Percentiles rank a stretch among this genome's conserved stretches.
Conservation (phyloP, 2,113 vertebrate species). For the Eolophus roseicapilla region DNA sequence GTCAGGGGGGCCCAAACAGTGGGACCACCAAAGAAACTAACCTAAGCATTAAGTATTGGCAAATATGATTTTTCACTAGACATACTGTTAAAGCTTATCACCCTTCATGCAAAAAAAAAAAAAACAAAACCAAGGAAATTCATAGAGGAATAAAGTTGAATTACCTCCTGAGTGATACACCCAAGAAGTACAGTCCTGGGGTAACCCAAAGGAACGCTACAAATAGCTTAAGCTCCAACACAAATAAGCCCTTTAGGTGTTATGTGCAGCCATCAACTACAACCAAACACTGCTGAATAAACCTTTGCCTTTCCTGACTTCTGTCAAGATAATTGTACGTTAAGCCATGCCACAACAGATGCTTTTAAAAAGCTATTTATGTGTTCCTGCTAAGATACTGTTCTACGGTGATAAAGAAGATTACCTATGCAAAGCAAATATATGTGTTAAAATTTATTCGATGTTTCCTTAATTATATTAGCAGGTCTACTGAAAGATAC, state of each 20-base stretch:
- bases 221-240: background rate
- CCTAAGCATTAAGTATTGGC: background rate
- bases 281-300: background rate
- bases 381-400: background rate
- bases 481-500: background rate
- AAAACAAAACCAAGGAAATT: background rate
- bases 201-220: background rate
- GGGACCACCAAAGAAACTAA: conserved; percentile 31
- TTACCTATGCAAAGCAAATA: background rate
- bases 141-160: background rate
- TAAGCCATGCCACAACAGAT: background rate
- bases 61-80: background rate
- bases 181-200: background rate
- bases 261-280: background rate
- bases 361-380: background rate
- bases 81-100: background rate
- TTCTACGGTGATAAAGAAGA: background rate
- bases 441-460: background rate
- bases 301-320: background rate
- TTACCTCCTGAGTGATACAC: background rate
- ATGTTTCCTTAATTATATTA: background rate
- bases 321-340: background rate
- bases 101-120: background rate
- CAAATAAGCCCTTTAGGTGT: background rate
- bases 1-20: background rate